Evolutionary conservation across 2,113 vertebrate species (phyloP), one percentile per base, ranked within the genome.

Genomic region (Oryzias curvinotus): DNA sequence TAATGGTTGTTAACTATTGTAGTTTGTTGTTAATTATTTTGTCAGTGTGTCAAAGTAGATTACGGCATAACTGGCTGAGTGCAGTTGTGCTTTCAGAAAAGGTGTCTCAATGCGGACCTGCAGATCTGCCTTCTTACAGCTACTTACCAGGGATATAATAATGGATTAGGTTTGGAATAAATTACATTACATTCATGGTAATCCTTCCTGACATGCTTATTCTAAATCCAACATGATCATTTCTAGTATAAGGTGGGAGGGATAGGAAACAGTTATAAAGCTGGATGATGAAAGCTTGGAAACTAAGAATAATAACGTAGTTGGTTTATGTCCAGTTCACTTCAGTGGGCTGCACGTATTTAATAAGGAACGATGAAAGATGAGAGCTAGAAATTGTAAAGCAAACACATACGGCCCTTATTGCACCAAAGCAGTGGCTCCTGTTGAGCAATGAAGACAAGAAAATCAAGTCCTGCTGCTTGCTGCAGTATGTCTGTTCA

Each of bases 181-280:
- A 84, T 91, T 88, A 75, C 80, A 91, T 90, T 89, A 90, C 83
- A 89, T 91, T 89, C 80, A 62, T 66, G 83, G 86, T 86, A 88
- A 88, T 88, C 86, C 84, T 77, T 85, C 79, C 71, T 82, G 73
- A 77, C 67, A 73, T 62, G 61, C 77, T 77, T 81, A 69, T 80
- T 81, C 86, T 77, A 68, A 83, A 88, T 73, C 66, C 86, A 76
- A 89, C 83, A 80, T 73, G 75, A 55, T 82, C 21, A 85, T 86
- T 87, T 90, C 81, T 66, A 47, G 44, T 13, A 82, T 65, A 80
- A 51, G 53, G 54, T 71, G 10, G 6, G 30, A 25, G 56, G 5
- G 17, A 46, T 23, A 23, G 21, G 21, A 23, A 23, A 23, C 21
- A 23, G 3, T 23, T 23, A 23, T 23, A 23, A 23, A 23, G 2